These are phyloP conservation scores for Aurelia coerulea DNA, from an alignment of 30 jellyfish, hydroid and myxozoan species.

Conservation along the genomic window DNA sequence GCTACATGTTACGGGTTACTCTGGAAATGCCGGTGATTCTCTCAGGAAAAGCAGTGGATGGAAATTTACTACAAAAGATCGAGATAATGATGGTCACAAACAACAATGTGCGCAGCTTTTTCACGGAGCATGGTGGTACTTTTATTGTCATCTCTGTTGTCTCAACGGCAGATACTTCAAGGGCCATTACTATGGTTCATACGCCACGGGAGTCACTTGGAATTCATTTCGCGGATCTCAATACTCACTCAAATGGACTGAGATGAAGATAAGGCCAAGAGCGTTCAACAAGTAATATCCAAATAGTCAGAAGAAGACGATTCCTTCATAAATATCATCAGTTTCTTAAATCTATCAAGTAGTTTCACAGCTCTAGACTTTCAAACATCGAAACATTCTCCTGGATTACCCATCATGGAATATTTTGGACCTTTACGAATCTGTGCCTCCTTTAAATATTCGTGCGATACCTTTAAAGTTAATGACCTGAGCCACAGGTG, in stretches of 20 bases:
- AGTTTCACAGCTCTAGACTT: too few species aligned
- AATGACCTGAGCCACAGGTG: too few species aligned
- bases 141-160: not conserved
- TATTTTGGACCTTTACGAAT: too few species aligned
- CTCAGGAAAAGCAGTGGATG: not conserved
- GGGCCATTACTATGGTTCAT: not conserved
- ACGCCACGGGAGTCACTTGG: not conserved
- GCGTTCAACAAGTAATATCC: too few species aligned
- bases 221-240: not conserved
- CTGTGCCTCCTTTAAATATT: too few species aligned
- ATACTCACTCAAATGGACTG: not conserved
- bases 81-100: not conserved
- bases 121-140: conserved; percentile 33
- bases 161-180: conserved; percentile 8
- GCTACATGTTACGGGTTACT: not conserved
- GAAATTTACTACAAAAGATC: not conserved
- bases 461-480: too few species aligned
- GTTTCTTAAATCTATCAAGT: too few species aligned
- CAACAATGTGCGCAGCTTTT: not conserved
- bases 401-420: too few species aligned
- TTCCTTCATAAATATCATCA: too few species aligned
- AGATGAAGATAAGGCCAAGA: not conserved
- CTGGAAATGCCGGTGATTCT: conserved; percentile 15
- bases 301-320: too few species aligned
- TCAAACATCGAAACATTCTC: too few species aligned